Percentiles rank a stretch among this genome's conserved stretches.
Evolutionary conservation across 2,797 vertebrate species (phyloP).

Genomic region (Chelonia mydas): DNA sequence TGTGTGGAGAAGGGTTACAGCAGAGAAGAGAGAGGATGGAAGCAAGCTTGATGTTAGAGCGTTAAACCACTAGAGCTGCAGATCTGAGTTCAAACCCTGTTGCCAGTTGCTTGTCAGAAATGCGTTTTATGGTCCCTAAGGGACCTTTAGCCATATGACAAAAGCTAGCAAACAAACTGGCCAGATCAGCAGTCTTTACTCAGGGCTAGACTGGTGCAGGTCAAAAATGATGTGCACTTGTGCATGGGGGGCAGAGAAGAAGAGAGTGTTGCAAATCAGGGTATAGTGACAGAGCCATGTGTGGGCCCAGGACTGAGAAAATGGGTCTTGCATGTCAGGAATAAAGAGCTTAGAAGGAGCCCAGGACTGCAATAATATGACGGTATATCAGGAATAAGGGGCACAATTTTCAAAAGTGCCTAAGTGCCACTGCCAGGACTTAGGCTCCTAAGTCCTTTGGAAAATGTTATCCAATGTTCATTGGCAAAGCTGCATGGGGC

Average conservation of each 20-base stretch:
- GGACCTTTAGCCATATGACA: background rate
- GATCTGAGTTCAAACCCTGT: background rate
- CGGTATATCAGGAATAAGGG: background rate
- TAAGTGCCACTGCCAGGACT: background rate
- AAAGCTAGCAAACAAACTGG: background rate
- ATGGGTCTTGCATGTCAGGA: rapidly evolving
- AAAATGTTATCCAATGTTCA: background rate
- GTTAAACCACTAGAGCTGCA: background rate
- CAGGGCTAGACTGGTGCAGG: rapidly evolving
- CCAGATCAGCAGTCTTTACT: background rate
- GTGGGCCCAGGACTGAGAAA: rapidly evolving
- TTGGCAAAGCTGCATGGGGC: background rate
- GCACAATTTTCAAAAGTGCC: background rate
- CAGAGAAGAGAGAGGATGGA: background rate
- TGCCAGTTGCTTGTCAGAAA: background rate
- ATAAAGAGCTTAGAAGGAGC: background rate
- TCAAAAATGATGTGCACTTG: rapidly evolving
- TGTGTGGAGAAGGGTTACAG: background rate
- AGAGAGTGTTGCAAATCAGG: rapidly evolving
- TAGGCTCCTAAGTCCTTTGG: rapidly evolving
- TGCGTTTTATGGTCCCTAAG: background rate
- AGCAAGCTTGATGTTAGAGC: background rate
- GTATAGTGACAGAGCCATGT: rapidly evolving
- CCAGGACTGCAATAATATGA: background rate
- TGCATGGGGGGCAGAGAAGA: background rate